These are phyloP conservation scores for Delia radicum DNA, from an alignment of 1,140 invertebrate species.

Conservation along the genomic window DNA sequence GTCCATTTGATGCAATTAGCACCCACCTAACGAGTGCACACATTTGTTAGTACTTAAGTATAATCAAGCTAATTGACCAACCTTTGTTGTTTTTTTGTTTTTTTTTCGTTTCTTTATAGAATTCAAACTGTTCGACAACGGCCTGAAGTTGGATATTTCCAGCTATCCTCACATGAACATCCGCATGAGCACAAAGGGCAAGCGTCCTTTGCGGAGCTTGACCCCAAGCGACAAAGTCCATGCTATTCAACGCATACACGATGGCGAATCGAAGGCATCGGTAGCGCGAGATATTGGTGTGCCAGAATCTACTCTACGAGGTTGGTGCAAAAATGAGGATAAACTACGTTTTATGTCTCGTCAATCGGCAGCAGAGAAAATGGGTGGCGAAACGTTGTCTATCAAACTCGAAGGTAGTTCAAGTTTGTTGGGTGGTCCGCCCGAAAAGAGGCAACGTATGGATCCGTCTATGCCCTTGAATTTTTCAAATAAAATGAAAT, in stretches of 20 bases:
- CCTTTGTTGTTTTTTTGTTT: not conserved
- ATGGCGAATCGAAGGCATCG: constrained; percentile 79
- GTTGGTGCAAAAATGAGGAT: constrained; percentile 82
- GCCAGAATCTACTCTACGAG: constrained; percentile 77
- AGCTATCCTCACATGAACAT: constrained; percentile 55
- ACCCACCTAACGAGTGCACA: not conserved
- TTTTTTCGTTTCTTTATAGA: constrained; percentile 37
- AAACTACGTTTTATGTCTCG: constrained; percentile 72
- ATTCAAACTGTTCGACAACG: constrained; percentile 54
- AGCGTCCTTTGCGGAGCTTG: constrained; percentile 69
- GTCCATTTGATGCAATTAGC: not conserved
- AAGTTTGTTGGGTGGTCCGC: constrained; percentile 57
- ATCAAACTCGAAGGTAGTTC: constrained; percentile 54
- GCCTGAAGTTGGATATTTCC: constrained; percentile 56
- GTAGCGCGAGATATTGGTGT: constrained; percentile 79
- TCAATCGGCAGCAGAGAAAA: constrained; percentile 65
- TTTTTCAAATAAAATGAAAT: constrained; percentile 54
- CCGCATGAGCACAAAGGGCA: constrained; percentile 61
- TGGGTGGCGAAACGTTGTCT: constrained; percentile 42
- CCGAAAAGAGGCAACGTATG: constrained; percentile 60
- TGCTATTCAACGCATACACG: constrained; percentile 75
- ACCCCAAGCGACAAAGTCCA: constrained; percentile 75
- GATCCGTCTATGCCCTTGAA: constrained; percentile 51
- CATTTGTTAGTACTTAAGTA: not conserved
- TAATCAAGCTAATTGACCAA: not conserved